Evolutionary conservation across 2,113 vertebrate genomes (phyloP).

Genomic region (Spilogale gracilis): DNA sequence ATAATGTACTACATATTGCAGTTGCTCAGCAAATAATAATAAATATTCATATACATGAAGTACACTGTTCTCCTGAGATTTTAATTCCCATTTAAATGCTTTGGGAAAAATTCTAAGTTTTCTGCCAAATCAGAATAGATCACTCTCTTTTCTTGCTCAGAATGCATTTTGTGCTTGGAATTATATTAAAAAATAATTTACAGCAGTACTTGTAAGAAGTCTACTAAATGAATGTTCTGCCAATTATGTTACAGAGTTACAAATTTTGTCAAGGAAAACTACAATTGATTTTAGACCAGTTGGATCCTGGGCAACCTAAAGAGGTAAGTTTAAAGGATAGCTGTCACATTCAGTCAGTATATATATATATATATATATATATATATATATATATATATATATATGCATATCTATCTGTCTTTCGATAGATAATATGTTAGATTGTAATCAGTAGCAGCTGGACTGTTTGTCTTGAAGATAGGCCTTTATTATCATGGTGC

Average conservation of each 20-base stretch:
- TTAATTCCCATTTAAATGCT: conserved; percentile 43
- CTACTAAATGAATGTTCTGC: conserved; percentile 68
- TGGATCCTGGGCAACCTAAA: conserved; percentile 93
- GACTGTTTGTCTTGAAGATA: background rate
- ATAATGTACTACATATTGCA: background rate
- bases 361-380: background rate
- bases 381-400: background rate
- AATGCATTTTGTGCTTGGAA: background rate
- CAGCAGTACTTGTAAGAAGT: conserved; percentile 43
- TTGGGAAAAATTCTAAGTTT: conserved; percentile 28
- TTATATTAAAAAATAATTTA: conserved; percentile 34
- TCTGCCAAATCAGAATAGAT: conserved; percentile 12
- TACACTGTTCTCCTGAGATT: background rate
- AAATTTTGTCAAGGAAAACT: conserved; percentile 96
- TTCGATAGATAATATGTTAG: background rate
- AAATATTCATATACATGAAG: conserved; percentile 17
- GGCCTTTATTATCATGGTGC: background rate
- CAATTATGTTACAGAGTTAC: conserved; percentile 92
- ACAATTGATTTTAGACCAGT: conserved; percentile 92
- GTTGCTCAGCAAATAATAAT: conserved; percentile 29
- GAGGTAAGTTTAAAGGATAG: conserved; percentile 90
- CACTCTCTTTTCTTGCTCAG: background rate
- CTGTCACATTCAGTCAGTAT: background rate
- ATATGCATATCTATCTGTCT: too few relatives aligned
- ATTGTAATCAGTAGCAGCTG: background rate